Evolutionary conservation across 2,888 invertebrate species (phyloP), one percentile per base, ranked within the genome.

Genomic region (Pyrrhia umbra): DNA sequence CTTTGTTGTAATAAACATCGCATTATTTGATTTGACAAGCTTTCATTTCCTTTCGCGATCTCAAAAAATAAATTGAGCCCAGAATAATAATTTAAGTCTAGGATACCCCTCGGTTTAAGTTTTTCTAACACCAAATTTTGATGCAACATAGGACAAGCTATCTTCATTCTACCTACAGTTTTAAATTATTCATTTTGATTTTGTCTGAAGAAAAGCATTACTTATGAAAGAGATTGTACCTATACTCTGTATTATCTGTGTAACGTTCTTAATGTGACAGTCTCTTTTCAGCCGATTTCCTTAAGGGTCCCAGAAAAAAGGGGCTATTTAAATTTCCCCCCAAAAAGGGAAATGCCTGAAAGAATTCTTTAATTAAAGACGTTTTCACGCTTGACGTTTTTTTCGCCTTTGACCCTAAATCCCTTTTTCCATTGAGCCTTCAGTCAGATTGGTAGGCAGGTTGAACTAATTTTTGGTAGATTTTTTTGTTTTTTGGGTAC

Each of bases 361-460:
- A 65, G 54, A 73, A 69, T 73, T 65, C 59, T 46, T 75, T 75
- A 75, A 75, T 75, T 75, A 66, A 75, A 75, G 59, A 62, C 76
- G 45, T 75, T 60, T 75, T 75, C 30, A 73, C 73, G 76, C 65
- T 65, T 51, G 60, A 69, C 47, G 15, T 47, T 62, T 63, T 51
- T 75, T 46, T 42, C 15, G 23, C 15, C 54, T 68, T 75, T 72
- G 72, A 75, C 46, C 59, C 46, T 23, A 42, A 75, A 65, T 59
- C 50, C 47, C 40, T 54, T 68, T 68, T 65, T 51, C 27, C 39
- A 47, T 42, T 59, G 54, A 62, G 45, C 18, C 42, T 45, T 30
- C 39, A 51, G 18, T 49, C 40, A 37, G 23, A 47, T 52, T 42
- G 50, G 46, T 40, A 20, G 9, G 18, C 6, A 45, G 18, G 30